Conservation (phyloP, 2,888 invertebrate species). For the Parnassius apollo region DNA sequence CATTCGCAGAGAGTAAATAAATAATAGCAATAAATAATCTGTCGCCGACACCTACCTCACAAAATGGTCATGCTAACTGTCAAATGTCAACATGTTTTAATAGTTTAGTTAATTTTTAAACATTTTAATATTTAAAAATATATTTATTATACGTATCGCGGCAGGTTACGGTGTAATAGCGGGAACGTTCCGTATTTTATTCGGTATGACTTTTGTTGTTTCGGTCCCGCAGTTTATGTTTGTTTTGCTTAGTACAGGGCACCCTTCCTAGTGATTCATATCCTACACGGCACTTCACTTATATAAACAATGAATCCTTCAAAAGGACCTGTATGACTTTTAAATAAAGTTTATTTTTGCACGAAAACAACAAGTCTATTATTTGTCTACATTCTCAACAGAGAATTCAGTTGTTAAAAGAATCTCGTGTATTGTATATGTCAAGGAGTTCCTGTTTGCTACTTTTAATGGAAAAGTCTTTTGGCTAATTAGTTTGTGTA, state of each 20-base stretch:
- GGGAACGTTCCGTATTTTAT: no score
- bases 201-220: no score
- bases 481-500: constrained; percentile 11
- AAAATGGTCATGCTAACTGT: no score
- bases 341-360: no score
- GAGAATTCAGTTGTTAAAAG: constrained; percentile 19
- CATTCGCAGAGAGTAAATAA: constrained; percentile 61
- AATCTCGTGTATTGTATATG: constrained; percentile 6
- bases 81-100: no score
- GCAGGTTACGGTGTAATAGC: constrained; percentile 40
- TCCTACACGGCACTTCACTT: no score
- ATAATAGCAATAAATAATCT: constrained; percentile 76
- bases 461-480: constrained; percentile 16
- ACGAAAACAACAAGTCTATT: background rate
- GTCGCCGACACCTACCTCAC: constrained; percentile 66
- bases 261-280: constrained; percentile 29
- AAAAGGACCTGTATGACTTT: no score
- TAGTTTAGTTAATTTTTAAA: no score
- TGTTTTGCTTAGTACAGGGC: constrained; percentile 46
- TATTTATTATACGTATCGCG: no score
- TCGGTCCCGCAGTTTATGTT: constrained; percentile 42
- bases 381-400: constrained; percentile 9
- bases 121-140: no score
- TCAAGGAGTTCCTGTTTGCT: background rate
- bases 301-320: no score